Evolutionary conservation across 2,888 invertebrate species (phyloP), one percentile per base, ranked within the genome.

Genomic region (Chymomyza caudatula): DNA sequence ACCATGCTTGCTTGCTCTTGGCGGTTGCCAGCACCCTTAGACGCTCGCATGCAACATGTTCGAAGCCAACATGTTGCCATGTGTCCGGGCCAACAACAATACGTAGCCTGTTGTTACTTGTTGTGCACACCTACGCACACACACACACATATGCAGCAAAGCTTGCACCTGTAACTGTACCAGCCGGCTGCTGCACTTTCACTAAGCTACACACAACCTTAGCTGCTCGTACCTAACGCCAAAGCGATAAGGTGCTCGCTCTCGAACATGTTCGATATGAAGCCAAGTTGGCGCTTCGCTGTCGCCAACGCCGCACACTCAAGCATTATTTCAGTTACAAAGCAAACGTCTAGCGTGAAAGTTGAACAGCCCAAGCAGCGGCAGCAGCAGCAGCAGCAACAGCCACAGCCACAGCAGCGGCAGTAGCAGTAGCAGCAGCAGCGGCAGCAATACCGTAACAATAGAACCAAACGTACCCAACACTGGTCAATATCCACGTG

Each of bases 281-380:
- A 1, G 22, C 13, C 20, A 20, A 63, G 43, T 60, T 63, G 52
- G 4, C 37, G 37, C 37, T 37, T 37, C 6, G 22, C 52, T 13
- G 44, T 11, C 37, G 56, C 57, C 15, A n/a, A 25, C 20, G 55
- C 29, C 29, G 37, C 77, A 37, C 29, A 37, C 69, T 58, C 17
- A 52, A 67, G 67, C 73, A 71, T 69, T 57, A 74, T 71, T 19
- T 71, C 86, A 82, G 86, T 82, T 84, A 78, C 84, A 73, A 73
- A 85, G 76, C 76, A 84, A 86, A 71, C 86, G 81, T 85, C 78
- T 79, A 78, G 71, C 76, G 81, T 77, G 73, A 71, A 79, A 77
- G 85, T 83, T 77, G 67, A 68, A 61, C 54, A 62, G 55, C 61
- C 71, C 66, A 78, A 60, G 20, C 57, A 57, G 47, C 29, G 51